Conservation (phyloP, 2,888 invertebrate genomes). For the Spisula subtruncata region DNA sequence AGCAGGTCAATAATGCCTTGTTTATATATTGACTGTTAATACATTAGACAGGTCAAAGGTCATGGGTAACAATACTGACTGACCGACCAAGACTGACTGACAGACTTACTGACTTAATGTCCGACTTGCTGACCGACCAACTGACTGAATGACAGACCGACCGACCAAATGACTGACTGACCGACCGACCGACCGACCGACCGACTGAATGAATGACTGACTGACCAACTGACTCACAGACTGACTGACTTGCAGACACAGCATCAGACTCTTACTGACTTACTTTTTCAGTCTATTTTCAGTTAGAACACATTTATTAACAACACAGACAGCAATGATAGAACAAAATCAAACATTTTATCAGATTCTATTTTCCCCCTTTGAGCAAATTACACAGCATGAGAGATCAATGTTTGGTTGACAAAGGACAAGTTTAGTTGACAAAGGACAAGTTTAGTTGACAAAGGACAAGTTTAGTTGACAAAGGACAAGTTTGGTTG, state of each 20-base stretch:
- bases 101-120: not conserved
- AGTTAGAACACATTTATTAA: too few relatives aligned
- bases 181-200: not conserved
- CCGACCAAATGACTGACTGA: not conserved
- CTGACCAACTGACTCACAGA: not conserved
- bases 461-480: not conserved
- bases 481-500: not conserved
- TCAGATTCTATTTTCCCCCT: not conserved
- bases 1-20: not conserved
- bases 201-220: not conserved
- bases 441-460: not conserved
- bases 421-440: not conserved
- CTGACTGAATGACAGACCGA: not conserved
- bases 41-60: not conserved
- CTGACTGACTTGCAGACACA: not conserved
- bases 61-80: not conserved
- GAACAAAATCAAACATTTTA: not conserved
- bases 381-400: not conserved
- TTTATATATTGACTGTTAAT: not conserved
- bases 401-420: not conserved
- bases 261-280: too few relatives aligned
- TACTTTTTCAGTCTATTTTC: too few relatives aligned
- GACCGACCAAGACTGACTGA: not conserved
- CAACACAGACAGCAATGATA: not conserved
- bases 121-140: not conserved